Evolutionary conservation across 2,797 vertebrate genomes (phyloP).

Genomic region (Graptemys geographica): DNA sequence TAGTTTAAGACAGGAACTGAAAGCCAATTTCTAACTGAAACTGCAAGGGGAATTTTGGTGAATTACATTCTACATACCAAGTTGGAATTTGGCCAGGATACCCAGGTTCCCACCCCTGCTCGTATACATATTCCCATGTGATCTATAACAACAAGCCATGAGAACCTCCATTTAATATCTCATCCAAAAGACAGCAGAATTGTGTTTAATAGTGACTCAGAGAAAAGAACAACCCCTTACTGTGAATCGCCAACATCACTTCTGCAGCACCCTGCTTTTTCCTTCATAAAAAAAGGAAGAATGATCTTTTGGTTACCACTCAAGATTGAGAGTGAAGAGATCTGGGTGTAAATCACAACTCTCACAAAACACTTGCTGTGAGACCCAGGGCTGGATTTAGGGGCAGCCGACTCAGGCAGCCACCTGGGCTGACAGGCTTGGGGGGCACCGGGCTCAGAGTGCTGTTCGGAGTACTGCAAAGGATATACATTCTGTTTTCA

Average conservation of each 20-base stretch:
- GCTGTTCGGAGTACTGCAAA: too few relatives aligned
- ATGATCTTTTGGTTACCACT: background rate
- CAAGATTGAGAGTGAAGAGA: background rate
- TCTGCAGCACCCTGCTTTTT: background rate
- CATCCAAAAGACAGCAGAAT: background rate
- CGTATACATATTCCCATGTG: background rate
- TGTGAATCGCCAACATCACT: background rate
- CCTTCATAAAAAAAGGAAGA: background rate
- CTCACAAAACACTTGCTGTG: background rate
- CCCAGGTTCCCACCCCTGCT: background rate
- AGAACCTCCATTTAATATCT: background rate
- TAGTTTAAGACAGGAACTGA: background rate
- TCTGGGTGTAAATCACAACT: background rate
- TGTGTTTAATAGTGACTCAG: background rate
- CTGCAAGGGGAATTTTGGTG: background rate
- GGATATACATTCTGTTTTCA: too few relatives aligned
- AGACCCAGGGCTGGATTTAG: background rate
- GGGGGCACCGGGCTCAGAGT: too few relatives aligned
- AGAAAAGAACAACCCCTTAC: background rate
- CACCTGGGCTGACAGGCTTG: too few relatives aligned
- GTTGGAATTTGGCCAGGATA: background rate
- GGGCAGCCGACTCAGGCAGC: too few relatives aligned
- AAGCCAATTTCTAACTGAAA: background rate
- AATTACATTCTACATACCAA: background rate
- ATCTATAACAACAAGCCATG: background rate